Percentiles rank a stretch among this genome's conserved stretches.
Conservation (phyloP, 2,888 invertebrate species). For the Diaphora mendica region DNA sequence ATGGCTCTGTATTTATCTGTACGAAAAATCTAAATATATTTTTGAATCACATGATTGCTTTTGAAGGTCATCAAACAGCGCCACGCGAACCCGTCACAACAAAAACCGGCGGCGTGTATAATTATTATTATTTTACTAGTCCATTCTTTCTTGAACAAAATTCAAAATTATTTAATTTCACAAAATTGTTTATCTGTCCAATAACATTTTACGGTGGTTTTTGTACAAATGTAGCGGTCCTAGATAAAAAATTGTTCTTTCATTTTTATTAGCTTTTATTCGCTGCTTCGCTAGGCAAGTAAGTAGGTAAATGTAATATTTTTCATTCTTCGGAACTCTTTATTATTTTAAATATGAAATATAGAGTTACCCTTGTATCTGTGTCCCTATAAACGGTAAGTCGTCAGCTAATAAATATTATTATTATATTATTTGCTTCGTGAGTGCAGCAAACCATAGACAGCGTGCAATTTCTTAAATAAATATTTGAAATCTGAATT, state of each 20-base stretch:
- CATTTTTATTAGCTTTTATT: not conserved
- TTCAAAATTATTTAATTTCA: not conserved
- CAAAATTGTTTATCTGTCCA: not conserved
- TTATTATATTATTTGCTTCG: too few species aligned
- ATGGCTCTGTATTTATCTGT: not conserved
- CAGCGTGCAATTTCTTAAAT: too few species aligned
- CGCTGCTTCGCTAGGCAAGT: not conserved
- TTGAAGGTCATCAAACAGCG: slow-evolving; percentile 5
- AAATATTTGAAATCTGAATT: too few species aligned
- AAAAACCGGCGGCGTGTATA: not conserved
- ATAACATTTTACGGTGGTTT: not conserved
- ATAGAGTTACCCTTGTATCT: too few species aligned
- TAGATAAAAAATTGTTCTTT: not conserved
- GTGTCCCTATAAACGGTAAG: too few species aligned
- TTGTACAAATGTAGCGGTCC: not conserved
- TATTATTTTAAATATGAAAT: too few species aligned
- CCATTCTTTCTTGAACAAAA: not conserved
- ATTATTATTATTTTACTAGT: not conserved
- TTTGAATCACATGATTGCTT: slow-evolving; percentile 9
- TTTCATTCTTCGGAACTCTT: not conserved
- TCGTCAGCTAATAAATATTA: too few species aligned
- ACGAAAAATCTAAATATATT: not conserved
- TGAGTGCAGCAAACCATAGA: too few species aligned
- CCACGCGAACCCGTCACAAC: not conserved
- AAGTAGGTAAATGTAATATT: not conserved